These are phyloP conservation scores for Parauchenoglanis punctatus DNA, from an alignment of 2,797 vertebrate genomes.

Conservation along the genomic window DNA sequence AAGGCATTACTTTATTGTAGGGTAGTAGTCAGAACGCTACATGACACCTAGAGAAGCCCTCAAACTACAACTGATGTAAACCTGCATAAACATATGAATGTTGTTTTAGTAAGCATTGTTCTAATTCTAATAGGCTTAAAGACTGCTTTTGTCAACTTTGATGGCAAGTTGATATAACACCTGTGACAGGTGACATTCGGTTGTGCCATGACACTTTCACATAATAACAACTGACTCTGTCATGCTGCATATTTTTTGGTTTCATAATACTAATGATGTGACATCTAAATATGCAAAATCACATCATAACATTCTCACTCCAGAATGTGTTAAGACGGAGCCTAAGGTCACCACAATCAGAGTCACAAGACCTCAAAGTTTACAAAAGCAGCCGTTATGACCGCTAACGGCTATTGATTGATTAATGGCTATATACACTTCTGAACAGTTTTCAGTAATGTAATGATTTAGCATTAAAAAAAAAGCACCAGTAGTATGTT, in stretches of 20 bases:
- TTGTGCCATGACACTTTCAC: neutral
- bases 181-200: neutral
- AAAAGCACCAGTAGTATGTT: neutral
- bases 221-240: neutral
- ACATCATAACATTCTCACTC: neutral
- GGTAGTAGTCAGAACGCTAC: neutral
- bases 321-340: neutral
- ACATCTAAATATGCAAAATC: neutral
- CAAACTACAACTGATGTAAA: neutral
- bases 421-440: too few relatives aligned
- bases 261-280: neutral
- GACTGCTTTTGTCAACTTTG: neutral
- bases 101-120: too few relatives aligned
- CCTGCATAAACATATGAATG: too few relatives aligned
- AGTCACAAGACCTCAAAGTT: neutral
- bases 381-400: neutral
- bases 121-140: neutral
- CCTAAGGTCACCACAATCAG: neutral
- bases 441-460: neutral
- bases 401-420: neutral
- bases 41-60: neutral
- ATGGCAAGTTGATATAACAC: neutral
- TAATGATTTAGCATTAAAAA: neutral
- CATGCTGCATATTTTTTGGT: neutral
- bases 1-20: neutral